These are phyloP conservation scores for Mesochorus sp. DNA, from an alignment of 2,888 invertebrate genomes.

Conservation along the genomic window DNA sequence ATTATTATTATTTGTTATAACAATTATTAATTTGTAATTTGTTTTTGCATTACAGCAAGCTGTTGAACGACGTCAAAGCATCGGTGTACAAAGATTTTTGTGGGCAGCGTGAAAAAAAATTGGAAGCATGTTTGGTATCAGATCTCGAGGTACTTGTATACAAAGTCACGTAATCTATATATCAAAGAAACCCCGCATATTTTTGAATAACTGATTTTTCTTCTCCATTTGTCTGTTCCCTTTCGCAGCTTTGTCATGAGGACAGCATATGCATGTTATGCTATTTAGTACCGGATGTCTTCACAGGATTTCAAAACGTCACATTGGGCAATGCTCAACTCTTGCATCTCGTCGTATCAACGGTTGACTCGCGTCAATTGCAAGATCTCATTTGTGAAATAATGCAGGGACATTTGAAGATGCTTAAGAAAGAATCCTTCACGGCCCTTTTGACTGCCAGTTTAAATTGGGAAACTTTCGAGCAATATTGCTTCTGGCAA, in stretches of 20 bases:
- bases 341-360: conserved; percentile 93
- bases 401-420: conserved; percentile 92
- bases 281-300: conserved; percentile 96
- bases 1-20: neutral
- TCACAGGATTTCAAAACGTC: conserved; percentile 93
- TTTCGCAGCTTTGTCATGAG: conserved; percentile 89
- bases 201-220: neutral
- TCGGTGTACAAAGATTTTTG: conserved; percentile 95
- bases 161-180: neutral
- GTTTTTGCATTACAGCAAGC: conserved; percentile 81
- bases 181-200: neutral
- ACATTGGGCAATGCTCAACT: conserved; percentile 94
- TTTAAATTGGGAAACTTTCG: conserved; percentile 97
- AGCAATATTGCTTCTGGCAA: conserved; percentile 99
- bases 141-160: conserved; percentile 88
- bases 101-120: conserved; percentile 89
- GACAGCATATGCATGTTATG: conserved; percentile 94
- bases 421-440: conserved; percentile 91
- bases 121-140: conserved; percentile 88
- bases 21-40: conserved; percentile 7
- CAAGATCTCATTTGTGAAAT: conserved; percentile 96
- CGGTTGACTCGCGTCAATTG: conserved; percentile 94
- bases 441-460: conserved; percentile 91
- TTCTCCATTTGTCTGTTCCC: conserved; percentile 10
- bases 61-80: conserved; percentile 87